Evolutionary conservation across 2,797 vertebrate genomes (phyloP), one percentile per base, ranked within the genome.

Genomic region (Cirrhinus molitorella): DNA sequence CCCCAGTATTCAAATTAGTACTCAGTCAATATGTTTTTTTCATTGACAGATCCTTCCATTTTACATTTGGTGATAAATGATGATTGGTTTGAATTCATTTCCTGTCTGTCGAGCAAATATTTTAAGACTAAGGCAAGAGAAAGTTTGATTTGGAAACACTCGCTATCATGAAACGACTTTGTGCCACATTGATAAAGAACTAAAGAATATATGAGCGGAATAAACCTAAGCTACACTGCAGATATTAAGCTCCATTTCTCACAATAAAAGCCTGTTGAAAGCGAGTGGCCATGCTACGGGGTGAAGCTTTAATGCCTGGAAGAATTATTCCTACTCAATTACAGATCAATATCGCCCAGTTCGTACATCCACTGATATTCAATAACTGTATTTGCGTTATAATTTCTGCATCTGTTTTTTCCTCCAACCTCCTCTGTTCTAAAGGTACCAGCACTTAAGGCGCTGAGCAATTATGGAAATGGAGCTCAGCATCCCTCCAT

Each of bases 401-500:
- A 61, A 89, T 86, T 66, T 83, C 82, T 74, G 59, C 51, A 77
- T 80, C 61, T 80, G 66, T 63, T 43, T 31, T 74, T 21, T 25
- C 95, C 92, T 95, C 92, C 93, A 93, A 93, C 37, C 43, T 68
- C 40, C 9, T 55, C 76, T 34, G 19, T 84, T 83, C 73, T 79
- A 81, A 87, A 89, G 85, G 86, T 84, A 86, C 68, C 78, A 96
- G 96, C 95, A 80, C 77, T 88, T 84, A 91, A 95, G 93, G 94
- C 95, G 96, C 95, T 91, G 94, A 94, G 93, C 95, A 96, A 96
- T 97, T 96, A 96, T 96, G 95, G 95, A 96, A 96, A 96, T 94
- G 88, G 84, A 90, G 87, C 91, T 89, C 90, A 91, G 90, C 96
- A 95, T 97, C 95, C 95, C 94, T 89, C 80, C 28, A 80, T 94